Base-by-base conservation (phyloP, 2,113 vertebrate genomes). In the Archilochus colubris region DNA sequence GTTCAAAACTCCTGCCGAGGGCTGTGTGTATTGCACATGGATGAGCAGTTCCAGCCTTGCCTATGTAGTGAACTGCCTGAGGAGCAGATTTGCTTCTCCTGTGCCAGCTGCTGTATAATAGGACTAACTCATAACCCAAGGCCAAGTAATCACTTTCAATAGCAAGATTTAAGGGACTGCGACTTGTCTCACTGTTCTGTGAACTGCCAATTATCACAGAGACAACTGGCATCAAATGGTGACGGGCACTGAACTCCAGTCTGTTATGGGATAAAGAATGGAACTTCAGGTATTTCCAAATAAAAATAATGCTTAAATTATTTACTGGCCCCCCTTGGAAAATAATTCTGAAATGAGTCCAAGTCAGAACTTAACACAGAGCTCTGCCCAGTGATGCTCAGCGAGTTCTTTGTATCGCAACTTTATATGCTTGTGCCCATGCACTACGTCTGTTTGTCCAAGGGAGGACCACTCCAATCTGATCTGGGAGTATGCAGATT, bases 21-120 rank as follows among this genome's bases (percentile, higher is more conserved):
- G 46, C 81, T 95, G 79, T 68, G 58, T 89, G 75, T 81, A 55
- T 40, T 81, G 91, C 79, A 59, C 81, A 63, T 43, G 59, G 72
- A 86, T 80, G 93, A 94, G 76, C 88, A 76, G 57, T 61, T 81
- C 91, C 93, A 95, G 67, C 75, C 61, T 85, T 95, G 63, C 82
- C 86, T 51, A 3, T 94, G 67, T 68, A 94, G 74, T 85, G 80
- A 84, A 59, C 88, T 92, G 95, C 86, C 70, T 89, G 85, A 96
- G 78, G 81, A 96, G 91, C 91, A 90, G 78, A 93, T 95, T 96
- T 96, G 84, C 81, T 94, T 88, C 77, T 87, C 43, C 58, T 57
- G 30, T 93, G 91, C 92, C 92, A 97, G 89, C 92, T 96, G 95
- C 88, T 96, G 58, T 40, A 93, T 95, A 96, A 97, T 96, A 76